These are phyloP conservation scores for Cosmopolites sordidus DNA, from an alignment of 2,888 invertebrate species.

Conservation along the genomic window DNA sequence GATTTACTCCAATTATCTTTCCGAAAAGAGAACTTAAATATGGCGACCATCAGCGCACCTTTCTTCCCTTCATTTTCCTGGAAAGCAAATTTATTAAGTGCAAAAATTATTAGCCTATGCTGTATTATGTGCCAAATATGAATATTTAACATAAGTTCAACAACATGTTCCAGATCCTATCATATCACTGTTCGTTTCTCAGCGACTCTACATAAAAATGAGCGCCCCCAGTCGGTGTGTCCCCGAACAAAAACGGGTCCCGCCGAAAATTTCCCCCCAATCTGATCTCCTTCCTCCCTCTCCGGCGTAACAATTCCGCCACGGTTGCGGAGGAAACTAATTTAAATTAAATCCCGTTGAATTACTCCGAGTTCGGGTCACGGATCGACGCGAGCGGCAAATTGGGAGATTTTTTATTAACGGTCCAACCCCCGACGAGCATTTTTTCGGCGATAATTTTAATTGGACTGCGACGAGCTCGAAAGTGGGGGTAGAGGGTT, in stretches of 20 bases:
- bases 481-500: constrained; percentile 14
- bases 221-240: background rate
- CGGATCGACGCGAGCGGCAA: constrained; percentile 27
- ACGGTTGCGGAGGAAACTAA: constrained; percentile 55
- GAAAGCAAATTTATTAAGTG: too few species aligned
- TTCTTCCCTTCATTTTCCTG: too few species aligned
- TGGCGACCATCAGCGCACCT: too few species aligned
- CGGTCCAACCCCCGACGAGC: constrained; percentile 2
- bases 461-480: constrained; percentile 18
- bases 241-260: background rate
- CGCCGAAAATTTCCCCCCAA: background rate
- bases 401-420: constrained; percentile 31
- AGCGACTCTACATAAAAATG: too few species aligned
- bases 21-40: too few species aligned
- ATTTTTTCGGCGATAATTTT: constrained; percentile 25
- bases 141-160: too few species aligned
- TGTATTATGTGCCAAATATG: too few species aligned
- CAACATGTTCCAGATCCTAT: too few species aligned
- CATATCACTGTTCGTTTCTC: too few species aligned
- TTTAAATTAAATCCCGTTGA: constrained; percentile 74
- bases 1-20: too few species aligned
- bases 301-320: constrained; percentile 32
- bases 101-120: too few species aligned
- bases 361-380: constrained; percentile 52
- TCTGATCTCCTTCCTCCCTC: constrained; percentile 38